These are phyloP conservation scores for Calycopis cecrops DNA, from an alignment of 1,140 invertebrate species.

Conservation along the genomic window DNA sequence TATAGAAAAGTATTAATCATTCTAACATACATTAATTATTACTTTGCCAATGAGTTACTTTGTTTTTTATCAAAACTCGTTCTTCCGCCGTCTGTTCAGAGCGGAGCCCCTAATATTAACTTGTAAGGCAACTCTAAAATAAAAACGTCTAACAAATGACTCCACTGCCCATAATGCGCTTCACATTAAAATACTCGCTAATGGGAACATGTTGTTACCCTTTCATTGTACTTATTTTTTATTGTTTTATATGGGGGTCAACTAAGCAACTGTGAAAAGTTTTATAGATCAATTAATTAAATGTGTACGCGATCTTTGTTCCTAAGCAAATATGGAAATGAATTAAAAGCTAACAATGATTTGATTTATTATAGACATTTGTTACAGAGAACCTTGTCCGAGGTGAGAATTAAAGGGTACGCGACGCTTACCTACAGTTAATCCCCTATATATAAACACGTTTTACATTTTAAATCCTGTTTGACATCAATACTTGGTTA, in stretches of 20 bases:
- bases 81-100: conserved; percentile 13
- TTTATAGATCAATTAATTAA: conserved; percentile 74
- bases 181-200: conserved; percentile 61
- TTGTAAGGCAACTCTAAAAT: conserved; percentile 28
- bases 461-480: background rate
- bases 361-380: conserved; percentile 58
- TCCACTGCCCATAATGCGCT: conserved; percentile 53
- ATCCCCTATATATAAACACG: conserved; percentile 14
- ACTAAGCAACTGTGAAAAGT: conserved; percentile 58
- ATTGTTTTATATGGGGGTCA: conserved; percentile 72
- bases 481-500: background rate
- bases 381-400: conserved; percentile 41
- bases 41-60: conserved; percentile 6
- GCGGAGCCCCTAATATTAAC: conserved; percentile 23
- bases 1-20: too few relatives aligned
- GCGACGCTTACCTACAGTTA: conserved; percentile 28
- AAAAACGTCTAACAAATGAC: conserved; percentile 54
- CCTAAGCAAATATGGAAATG: conserved; percentile 69
- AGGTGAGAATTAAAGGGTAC: conserved; percentile 56
- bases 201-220: conserved; percentile 69
- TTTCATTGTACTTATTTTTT: conserved; percentile 60
- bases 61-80: conserved; percentile 8
- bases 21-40: too few relatives aligned
- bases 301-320: conserved; percentile 69
- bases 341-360: conserved; percentile 58